Percentiles rank a stretch among this genome's conserved stretches.
Evolutionary conservation across 2,797 vertebrate species (phyloP).

Genomic region (Karalla daura): DNA sequence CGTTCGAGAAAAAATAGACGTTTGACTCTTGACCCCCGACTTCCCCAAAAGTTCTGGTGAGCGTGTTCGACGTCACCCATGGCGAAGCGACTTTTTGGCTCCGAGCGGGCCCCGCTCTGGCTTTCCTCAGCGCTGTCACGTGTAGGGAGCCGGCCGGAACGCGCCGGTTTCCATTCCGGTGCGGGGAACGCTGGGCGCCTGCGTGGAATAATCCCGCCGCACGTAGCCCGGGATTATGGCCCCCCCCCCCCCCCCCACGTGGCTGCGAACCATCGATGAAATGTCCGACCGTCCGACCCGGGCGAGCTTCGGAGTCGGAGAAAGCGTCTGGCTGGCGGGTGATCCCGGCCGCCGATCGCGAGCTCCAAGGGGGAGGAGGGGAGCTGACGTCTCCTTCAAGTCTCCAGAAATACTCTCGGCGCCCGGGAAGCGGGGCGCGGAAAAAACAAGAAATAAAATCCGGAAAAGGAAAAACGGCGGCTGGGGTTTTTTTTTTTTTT

Average conservation of each 20-base stretch:
- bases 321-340: too few relatives aligned
- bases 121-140: conserved; percentile 47
- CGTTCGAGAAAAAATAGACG: conserved; percentile 37
- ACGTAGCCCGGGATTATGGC: conserved; percentile 41
- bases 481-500: too few relatives aligned
- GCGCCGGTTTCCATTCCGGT: too few relatives aligned
- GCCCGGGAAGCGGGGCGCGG: conserved; percentile 60
- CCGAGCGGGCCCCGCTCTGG: conserved; percentile 49
- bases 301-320: too few relatives aligned
- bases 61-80: conserved; percentile 37
- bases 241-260: conserved; percentile 14
- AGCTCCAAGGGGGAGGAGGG: conserved; percentile 77
- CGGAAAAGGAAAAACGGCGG: conserved; percentile 75
- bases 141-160: conserved; percentile 44
- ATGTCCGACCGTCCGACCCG: conserved; percentile 35
- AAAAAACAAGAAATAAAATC: conserved; percentile 54
- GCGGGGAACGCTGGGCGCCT: too few relatives aligned
- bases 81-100: conserved; percentile 36
- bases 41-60: conserved; percentile 17
- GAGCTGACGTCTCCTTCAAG: conserved; percentile 78
- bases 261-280: background rate
- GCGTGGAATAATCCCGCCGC: conserved; percentile 59
- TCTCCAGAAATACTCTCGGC: conserved; percentile 78
- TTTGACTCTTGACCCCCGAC: conserved; percentile 52
- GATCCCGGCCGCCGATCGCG: conserved; percentile 78